These are phyloP conservation scores for Octodon degus DNA, from an alignment of 2,113 vertebrate species.

Conservation along the genomic window DNA sequence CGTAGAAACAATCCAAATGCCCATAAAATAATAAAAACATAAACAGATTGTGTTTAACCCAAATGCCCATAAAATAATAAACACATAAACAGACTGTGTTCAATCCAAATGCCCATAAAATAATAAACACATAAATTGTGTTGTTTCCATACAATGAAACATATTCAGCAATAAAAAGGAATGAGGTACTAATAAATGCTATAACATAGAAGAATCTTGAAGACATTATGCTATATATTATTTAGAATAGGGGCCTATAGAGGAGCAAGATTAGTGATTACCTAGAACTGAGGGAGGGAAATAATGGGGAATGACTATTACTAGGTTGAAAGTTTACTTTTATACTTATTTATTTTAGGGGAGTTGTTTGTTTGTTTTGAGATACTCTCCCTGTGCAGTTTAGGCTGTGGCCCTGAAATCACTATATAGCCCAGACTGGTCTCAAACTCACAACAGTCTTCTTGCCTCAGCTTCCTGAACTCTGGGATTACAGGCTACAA, in stretches of 20 bases:
- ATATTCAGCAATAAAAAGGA: constrained; percentile 42
- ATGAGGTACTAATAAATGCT: background rate
- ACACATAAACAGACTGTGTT: background rate
- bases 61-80: constrained; percentile 41
- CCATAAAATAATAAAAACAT: background rate
- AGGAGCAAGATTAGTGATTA: constrained; percentile 23
- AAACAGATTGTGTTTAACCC: background rate
- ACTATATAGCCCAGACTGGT: background rate
- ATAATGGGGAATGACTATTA: background rate
- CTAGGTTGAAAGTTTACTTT: constrained; percentile 1
- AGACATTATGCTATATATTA: background rate
- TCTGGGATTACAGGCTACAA: background rate
- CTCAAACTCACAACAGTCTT: background rate
- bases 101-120: constrained; percentile 2
- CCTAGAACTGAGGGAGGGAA: background rate
- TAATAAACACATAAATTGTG: background rate
- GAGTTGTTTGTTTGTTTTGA: background rate
- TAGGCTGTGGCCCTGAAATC: background rate
- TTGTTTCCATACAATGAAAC: background rate
- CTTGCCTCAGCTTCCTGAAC: background rate
- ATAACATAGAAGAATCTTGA: background rate
- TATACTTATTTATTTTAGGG: background rate
- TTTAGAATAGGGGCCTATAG: constrained; percentile 13
- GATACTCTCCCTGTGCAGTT: background rate
- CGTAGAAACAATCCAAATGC: constrained; percentile 40